Evolutionary conservation across 92 coral and sea anemone genomes (phyloP).

Genomic region (Parazoanthus atlanticus): DNA sequence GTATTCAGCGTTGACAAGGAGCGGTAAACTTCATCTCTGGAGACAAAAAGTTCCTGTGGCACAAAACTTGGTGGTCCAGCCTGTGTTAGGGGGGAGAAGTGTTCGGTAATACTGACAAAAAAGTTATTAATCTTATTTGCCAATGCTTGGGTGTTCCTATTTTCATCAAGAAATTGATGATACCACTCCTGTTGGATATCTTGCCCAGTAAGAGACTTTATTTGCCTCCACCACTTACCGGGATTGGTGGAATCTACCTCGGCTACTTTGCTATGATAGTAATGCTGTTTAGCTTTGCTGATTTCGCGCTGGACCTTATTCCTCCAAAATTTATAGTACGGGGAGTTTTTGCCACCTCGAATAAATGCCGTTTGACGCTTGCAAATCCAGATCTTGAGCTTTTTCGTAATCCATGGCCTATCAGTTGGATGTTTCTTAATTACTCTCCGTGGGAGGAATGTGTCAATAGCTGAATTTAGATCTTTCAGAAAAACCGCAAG

Average conservation of each 20-base stretch:
- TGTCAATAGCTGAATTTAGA: conserved; percentile 42
- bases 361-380: conserved; percentile 52
- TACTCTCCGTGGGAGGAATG: conserved; percentile 42
- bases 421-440: conserved; percentile 41
- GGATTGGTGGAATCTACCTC: conserved; percentile 38
- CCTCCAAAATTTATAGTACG: conserved; percentile 31
- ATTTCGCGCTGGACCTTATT: conserved; percentile 39
- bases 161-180: conserved; percentile 32
- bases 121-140: conserved; percentile 34
- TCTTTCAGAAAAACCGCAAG: conserved; percentile 40
- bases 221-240: conserved; percentile 44
- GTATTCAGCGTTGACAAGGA: conserved; percentile 26
- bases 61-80: conserved; percentile 21
- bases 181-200: conserved; percentile 47
- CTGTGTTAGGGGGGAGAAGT: conserved; percentile 32
- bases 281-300: conserved; percentile 17
- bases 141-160: not conserved
- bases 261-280: conserved; percentile 26
- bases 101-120: conserved; percentile 40
- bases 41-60: conserved; percentile 46
- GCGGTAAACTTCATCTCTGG: conserved; percentile 35
- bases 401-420: conserved; percentile 49
- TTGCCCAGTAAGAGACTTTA: conserved; percentile 45
- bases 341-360: conserved; percentile 32
- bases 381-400: conserved; percentile 38